Conservation (phyloP, 2,797 vertebrate species). For the Dallia pectoralis region DNA sequence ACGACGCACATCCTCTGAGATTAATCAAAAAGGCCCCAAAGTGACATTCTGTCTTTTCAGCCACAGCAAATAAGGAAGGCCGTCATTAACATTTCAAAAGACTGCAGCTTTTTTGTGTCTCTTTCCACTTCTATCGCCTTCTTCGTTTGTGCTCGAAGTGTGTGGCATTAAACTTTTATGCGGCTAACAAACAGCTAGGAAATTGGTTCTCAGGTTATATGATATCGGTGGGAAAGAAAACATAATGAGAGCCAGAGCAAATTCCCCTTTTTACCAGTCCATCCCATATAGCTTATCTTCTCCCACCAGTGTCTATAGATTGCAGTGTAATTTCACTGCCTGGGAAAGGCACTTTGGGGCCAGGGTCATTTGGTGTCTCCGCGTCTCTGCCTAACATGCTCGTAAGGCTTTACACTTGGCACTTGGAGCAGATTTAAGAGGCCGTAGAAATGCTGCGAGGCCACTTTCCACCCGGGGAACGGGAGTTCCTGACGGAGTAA, state of each 20-base stretch:
- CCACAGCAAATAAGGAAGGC: not conserved
- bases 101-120: slow-evolving; percentile 20
- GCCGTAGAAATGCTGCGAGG: not conserved
- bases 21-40: not conserved
- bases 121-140: slow-evolving; percentile 9
- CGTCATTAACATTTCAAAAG: slow-evolving; percentile 37
- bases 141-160: slow-evolving; percentile 36
- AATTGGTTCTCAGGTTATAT: slow-evolving; percentile 37
- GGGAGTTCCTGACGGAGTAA: not conserved
- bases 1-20: not conserved
- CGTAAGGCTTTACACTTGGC: slow-evolving; percentile 1
- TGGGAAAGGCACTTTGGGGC: not conserved
- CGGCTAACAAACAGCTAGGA: slow-evolving; percentile 23
- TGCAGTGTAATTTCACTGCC: slow-evolving; percentile 17
- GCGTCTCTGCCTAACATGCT: not conserved
- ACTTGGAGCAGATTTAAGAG: not conserved
- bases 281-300: slow-evolving; percentile 32
- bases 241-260: not conserved
- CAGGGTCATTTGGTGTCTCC: not conserved
- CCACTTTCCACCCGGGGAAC: not conserved
- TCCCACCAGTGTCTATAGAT: slow-evolving; percentile 23
- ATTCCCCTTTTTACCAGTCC: not conserved
- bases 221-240: slow-evolving; percentile 11
- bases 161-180: slow-evolving; percentile 47
- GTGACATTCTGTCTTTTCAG: slow-evolving; percentile 31